These are phyloP conservation scores for Eriocheir sinensis DNA, from an alignment of 1,140 invertebrate species.

Conservation along the genomic window DNA sequence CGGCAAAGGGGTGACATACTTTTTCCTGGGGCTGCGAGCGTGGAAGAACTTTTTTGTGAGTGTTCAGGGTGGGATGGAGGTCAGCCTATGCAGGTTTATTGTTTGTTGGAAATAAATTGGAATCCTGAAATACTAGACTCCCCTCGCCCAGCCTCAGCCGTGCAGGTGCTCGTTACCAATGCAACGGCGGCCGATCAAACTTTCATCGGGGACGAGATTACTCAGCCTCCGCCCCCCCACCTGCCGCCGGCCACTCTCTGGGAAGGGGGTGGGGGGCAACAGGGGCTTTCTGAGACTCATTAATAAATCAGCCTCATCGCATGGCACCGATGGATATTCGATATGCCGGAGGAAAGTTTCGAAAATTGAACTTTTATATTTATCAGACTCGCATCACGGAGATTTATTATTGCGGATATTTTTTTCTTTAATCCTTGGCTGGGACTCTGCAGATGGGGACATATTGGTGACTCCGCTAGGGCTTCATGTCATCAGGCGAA, in stretches of 20 bases:
- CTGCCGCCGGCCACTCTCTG: too few species aligned
- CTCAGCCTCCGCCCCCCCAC: background rate
- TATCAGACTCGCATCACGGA: background rate
- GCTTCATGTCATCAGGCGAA: too few species aligned
- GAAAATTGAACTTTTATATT: background rate
- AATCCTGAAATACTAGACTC: background rate
- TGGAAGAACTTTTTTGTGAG: background rate
- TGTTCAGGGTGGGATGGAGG: background rate
- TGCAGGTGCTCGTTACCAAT: background rate
- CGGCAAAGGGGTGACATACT: too few species aligned
- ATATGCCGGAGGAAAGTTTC: background rate
- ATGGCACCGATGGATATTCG: background rate
- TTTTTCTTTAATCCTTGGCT: background rate
- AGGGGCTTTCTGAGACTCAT: background rate
- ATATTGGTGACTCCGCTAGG: too few species aligned
- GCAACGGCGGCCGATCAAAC: background rate
- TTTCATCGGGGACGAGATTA: conserved; percentile 2
- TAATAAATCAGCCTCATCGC: background rate
- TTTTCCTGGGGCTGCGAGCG: too few species aligned
- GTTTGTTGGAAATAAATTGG: conserved; percentile 16
- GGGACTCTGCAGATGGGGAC: too few species aligned
- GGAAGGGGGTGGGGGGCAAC: too few species aligned
- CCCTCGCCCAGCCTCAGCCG: background rate
- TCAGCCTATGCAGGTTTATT: background rate
- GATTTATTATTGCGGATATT: background rate